These are phyloP conservation scores for Sitta europaea DNA, from an alignment of 2,113 vertebrate genomes.

Conservation along the genomic window DNA sequence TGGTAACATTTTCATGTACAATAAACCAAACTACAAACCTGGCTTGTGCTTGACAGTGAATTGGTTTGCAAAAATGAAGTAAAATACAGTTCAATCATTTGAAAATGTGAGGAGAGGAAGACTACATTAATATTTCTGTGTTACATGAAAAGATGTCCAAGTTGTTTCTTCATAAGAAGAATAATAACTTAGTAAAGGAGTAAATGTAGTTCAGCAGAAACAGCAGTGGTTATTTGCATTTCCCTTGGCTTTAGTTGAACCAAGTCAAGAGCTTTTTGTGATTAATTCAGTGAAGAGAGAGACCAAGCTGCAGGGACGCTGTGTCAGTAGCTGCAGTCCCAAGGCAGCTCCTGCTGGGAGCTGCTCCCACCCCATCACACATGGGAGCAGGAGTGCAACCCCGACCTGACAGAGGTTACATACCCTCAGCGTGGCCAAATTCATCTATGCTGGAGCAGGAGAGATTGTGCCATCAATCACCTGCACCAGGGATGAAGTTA, in stretches of 20 bases:
- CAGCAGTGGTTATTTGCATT: background rate
- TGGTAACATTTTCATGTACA: background rate
- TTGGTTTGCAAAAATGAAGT: background rate
- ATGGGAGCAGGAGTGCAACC: fast-evolving
- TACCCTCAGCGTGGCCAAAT: fast-evolving
- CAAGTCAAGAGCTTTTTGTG: background rate
- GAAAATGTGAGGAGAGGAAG: background rate
- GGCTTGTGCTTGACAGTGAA: background rate
- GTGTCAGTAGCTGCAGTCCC: background rate
- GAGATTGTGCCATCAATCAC: background rate
- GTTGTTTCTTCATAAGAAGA: background rate
- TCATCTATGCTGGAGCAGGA: background rate
- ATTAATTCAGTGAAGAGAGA: background rate
- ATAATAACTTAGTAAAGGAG: background rate
- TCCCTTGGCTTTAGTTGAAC: background rate
- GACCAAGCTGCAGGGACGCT: fast-evolving
- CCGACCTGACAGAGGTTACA: background rate
- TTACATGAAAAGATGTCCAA: background rate
- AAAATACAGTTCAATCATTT: background rate
- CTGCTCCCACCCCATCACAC: background rate
- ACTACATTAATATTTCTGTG: background rate
- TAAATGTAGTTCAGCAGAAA: background rate
- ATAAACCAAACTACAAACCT: background rate
- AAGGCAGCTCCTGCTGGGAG: background rate
- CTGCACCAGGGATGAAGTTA: background rate